Evolutionary conservation across 92 coral and sea anemone genomes (phyloP), one percentile per base, ranked within the genome.

Genomic region (Actinostola sp.): DNA sequence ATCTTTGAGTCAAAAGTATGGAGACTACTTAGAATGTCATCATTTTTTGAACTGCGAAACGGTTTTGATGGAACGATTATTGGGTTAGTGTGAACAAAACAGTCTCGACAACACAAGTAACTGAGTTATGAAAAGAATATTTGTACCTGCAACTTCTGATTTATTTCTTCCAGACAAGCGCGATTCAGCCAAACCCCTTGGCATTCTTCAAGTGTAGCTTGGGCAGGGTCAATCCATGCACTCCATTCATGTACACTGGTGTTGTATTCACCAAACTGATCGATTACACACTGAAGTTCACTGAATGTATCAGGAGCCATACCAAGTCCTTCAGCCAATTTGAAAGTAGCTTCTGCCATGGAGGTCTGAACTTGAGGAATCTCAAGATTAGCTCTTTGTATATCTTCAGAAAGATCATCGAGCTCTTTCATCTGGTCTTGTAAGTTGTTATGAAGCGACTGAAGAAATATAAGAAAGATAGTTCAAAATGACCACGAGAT

Each of bases 201-300:
- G 29, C 99, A 95, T 46, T 73, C 81, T 62, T 80, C 92, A 14
- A 95, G 84, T 26, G 89, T 86, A 28, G 93, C 93, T 82, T 80
- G 82, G 15, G 99, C 99, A 26, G 91, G 89, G 19, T 76, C 72
- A 82, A 95, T 92, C 99, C 99, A 95, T 66, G 85, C 82, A 28
- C 88, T 61, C 99, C 99, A 95, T 73, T 95, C 99, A 48, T 88
- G 90, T 21, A 91, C 99, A 32, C 92, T 87, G 27, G 75, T 67
- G 61, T 77, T 82, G 38, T 87, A 95, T 61, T 87, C 95, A 24
- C 71, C 71, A 55, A 91, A 89, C 71, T 87, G 97, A 64, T 86
- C 93, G 34, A 85, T 84, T 19, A 95, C 97, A 78, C 83, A 73
- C 63, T 92, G 96, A 58, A 95, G 77, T 56, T 95, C 99, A 16